Evolutionary conservation across 2,888 invertebrate genomes (phyloP), one percentile per base, ranked within the genome.

Genomic region (Drosophila affinis): DNA sequence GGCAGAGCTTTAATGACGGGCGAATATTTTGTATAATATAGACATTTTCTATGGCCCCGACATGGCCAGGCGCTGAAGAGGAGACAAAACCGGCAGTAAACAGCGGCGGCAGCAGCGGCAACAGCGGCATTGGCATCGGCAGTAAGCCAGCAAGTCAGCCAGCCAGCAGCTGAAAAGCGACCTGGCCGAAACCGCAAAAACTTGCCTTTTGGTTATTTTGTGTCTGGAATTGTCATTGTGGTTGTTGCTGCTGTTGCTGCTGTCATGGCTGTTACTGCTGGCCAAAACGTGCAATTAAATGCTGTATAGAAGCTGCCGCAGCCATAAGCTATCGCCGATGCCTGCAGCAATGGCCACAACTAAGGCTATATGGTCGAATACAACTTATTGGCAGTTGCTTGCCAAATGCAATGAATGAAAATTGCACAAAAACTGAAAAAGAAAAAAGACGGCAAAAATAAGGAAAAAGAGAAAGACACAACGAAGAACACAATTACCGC

Each of bases 221-320:
- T 81, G 71, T 77, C 80, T 79, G 58, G 70, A 76, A 74, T 77
- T 81, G 75, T 75, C 77, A 78, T 78, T 78, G 76, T 57, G 68
- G 56, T 53, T 72, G 67, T 53, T 52, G 57, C 18, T 65, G 69
- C 29, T 55, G 61, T 54, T 58, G 73, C 48, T 58, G 62, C 18
- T 72, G 56, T 47, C 70, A 53, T 32, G 54, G 49, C 57, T 58
- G 54, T 62, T 62, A 54, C 54, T 48, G 72, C 63, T 72, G 72
- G 69, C 81, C 81, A 73, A 81, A 81, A 79, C 77, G 81, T 81
- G 81, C 85, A 81, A 81, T 81, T 81, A 81, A 81, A 77, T 81
- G 81, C 65, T 62, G 63, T 74, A 72, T 79, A 75, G 77, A 62
- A 72, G 75, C 67, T 18, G 55, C 64, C 58, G 65, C 68, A 71